These are phyloP conservation scores for Pangasianodon gigas DNA, from an alignment of 2,113 vertebrate species.

Conservation along the genomic window DNA sequence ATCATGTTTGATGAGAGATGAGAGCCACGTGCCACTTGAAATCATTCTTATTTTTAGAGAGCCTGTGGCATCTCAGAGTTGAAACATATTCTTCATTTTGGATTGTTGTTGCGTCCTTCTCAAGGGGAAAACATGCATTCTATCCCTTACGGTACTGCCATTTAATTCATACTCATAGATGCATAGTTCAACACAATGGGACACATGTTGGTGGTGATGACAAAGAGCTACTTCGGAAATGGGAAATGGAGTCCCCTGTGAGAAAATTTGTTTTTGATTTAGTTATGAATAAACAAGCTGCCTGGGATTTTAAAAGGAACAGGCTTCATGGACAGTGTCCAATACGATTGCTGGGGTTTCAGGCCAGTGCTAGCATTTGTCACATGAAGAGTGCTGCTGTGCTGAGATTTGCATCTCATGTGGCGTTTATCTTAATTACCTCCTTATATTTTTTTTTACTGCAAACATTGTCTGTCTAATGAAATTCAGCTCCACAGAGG, in stretches of 20 bases:
- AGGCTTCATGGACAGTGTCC: slow-evolving; percentile 37
- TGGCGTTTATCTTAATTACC: slow-evolving; percentile 44
- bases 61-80: neutral
- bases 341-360: slow-evolving; percentile 1
- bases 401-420: slow-evolving; percentile 12
- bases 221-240: slow-evolving; percentile 3
- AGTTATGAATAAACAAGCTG: slow-evolving; percentile 40
- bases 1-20: neutral
- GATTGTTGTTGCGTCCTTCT: neutral
- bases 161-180: slow-evolving; percentile 10
- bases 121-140: slow-evolving; percentile 34
- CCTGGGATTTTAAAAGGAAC: slow-evolving; percentile 40
- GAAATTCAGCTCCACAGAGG: slow-evolving; percentile 24
- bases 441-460: neutral
- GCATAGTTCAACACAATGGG: slow-evolving; percentile 12
- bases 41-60: neutral
- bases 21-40: slow-evolving; percentile 12
- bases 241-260: slow-evolving; percentile 41
- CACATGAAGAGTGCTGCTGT: slow-evolving; percentile 20
- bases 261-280: slow-evolving; percentile 49
- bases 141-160: neutral
- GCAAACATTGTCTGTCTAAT: slow-evolving; percentile 10
- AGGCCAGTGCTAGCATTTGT: slow-evolving; percentile 38
- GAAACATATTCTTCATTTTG: neutral
- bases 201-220: neutral